Base-by-base conservation (phyloP, 2,888 invertebrate genomes). In the Agonopterix subpropinquella region DNA sequence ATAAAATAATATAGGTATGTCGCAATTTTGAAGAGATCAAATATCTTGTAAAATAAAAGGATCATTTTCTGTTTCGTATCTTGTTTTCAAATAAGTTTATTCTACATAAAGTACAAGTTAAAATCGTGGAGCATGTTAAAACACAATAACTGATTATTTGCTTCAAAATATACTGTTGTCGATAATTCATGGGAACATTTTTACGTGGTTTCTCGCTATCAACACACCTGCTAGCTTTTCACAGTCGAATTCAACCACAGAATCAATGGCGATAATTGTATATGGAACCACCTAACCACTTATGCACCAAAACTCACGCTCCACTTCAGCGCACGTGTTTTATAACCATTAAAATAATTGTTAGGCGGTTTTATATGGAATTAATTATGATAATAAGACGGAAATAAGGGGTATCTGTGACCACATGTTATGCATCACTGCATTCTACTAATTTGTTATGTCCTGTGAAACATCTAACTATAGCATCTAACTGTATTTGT, bases 221-320 rank as follows among this genome's bases (percentile, higher is more conserved):
- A 41, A 53, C 59, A 60, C 84, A 83, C 83, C 83, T 83, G 83
- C 59, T 55, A 47, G 47, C 52, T 54, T 65, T 70, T 57, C 61
- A 59, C 59, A 60, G 62, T 64, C 58, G 54, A 61, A 55, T 54
- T 47, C 55, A 60, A 86, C 87, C 86, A 53, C 87, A 81, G 78
- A 84, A 78, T 85, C 83, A 85, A 87, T 86, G 80, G 87, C 73
- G 87, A 88, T 87, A 88, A 88, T 86, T 79, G 75, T 55, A 62
- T 53, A 59, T 66, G 71, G 71, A 77, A 78, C 71, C 66, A 63
- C 65, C 65, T 62, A 11, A 11, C 39, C n/a, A 39, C n/a, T 39
- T 39, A n/a, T 36, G 70, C 70, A 75, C 74, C 70, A 70, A 77
- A 78, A 73, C 67, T 68, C 72, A 66, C 43, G 43, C 43, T 43